phyloP scores from a whole-genome alignment of 2,113 vertebrate species.

The Athene noctua region DNA sequence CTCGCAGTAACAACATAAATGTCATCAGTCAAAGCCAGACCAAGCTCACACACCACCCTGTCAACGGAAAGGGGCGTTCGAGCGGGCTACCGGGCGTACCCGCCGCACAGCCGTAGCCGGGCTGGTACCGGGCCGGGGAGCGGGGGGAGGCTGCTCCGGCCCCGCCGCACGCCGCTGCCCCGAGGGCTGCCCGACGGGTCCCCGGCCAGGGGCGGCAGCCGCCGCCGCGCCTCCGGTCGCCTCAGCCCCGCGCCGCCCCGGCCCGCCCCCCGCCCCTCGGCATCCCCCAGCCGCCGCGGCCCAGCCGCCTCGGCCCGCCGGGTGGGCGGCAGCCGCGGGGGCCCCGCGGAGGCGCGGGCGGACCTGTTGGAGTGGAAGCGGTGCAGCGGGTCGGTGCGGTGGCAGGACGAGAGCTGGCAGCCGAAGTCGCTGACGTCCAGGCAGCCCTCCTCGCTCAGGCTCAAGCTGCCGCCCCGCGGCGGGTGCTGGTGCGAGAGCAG shows the following conservation, averaged over 20 bases:
- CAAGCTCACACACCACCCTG: fast-evolving
- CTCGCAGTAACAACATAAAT: fast-evolving
- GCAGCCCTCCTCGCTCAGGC: conserved; percentile 86
- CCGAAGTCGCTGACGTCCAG: conserved; percentile 94
- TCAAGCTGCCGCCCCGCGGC: conserved; percentile 78
- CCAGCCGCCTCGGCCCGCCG: neutral
- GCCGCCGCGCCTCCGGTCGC: neutral
- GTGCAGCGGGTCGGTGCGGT: conserved; percentile 90
- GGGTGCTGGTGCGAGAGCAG: conserved; percentile 79
- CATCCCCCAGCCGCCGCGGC: neutral
- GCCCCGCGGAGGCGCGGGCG: neutral
- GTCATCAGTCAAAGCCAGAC: fast-evolving
- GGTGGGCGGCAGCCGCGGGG: neutral
- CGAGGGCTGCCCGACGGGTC: neutral
- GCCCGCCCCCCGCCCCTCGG: neutral
- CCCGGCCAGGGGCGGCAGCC: neutral
- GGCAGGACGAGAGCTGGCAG: conserved; percentile 93
- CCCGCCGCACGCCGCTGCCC: neutral
- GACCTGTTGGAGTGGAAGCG: conserved; percentile 94
- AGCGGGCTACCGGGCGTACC: neutral
- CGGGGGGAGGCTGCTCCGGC: neutral
- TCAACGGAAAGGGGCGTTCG: neutral
- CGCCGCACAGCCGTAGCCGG: neutral
- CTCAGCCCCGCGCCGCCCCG: neutral
- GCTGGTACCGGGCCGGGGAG: fast-evolving